These are phyloP conservation scores for Tyrannus savana DNA, from an alignment of 2,113 vertebrate genomes.

Conservation along the genomic window DNA sequence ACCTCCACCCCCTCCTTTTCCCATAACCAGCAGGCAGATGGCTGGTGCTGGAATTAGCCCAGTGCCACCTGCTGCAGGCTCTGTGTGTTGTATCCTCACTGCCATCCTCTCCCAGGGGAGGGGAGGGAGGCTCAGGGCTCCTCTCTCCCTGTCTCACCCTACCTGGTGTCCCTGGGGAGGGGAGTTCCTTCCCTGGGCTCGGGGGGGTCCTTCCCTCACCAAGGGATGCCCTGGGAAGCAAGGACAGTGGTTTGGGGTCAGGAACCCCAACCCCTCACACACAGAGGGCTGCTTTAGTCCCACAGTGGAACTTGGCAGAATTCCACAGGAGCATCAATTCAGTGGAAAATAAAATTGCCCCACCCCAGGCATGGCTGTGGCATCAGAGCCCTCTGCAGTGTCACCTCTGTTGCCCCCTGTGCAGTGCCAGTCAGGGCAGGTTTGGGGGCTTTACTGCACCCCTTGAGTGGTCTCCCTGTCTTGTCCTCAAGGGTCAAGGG, in stretches of 20 bases:
- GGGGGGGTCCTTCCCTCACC: rapidly evolving
- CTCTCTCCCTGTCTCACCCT: neutral
- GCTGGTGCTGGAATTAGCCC: neutral
- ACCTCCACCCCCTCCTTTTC: neutral
- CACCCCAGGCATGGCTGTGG: neutral
- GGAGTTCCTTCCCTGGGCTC: neutral
- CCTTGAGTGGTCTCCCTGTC: neutral
- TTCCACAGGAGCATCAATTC: neutral
- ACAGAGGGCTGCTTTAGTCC: neutral
- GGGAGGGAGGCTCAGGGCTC: neutral
- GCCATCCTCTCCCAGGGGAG: neutral
- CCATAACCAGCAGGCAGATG: neutral
- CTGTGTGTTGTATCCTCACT: neutral
- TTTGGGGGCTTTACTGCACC: neutral
- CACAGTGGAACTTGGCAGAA: neutral
- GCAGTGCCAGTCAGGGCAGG: neutral
- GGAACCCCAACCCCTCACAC: neutral
- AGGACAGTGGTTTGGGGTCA: neutral
- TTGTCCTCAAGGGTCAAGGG: neutral
- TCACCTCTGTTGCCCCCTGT: neutral
- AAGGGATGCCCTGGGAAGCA: neutral
- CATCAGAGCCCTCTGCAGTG: neutral
- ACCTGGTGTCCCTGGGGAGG: rapidly evolving
- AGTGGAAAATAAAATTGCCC: neutral
- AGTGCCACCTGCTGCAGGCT: neutral